Conservation (phyloP, 2,797 vertebrate genomes). For the Darevskia mixta region DNA sequence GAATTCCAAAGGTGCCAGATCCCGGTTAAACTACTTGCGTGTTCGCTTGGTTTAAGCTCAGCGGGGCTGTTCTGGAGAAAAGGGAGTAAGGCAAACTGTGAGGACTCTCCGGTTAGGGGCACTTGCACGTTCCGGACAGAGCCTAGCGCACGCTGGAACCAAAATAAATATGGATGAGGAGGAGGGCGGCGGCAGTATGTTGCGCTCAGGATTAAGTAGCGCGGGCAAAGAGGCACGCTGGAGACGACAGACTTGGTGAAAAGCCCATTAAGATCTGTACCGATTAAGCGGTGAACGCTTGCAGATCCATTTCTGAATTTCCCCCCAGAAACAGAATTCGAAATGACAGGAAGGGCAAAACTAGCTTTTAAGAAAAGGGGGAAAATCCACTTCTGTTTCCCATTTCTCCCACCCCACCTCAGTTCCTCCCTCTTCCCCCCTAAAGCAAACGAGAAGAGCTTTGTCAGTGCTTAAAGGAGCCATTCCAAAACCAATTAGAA, state of each 20-base stretch:
- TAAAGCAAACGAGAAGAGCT: background rate
- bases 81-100: background rate
- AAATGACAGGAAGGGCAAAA: background rate
- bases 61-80: background rate
- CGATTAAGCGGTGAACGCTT: no score
- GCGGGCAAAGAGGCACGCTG: no score
- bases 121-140: background rate
- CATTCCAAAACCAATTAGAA: background rate
- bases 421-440: background rate
- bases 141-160: background rate
- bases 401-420: no score
- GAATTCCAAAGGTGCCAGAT: background rate
- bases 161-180: background rate
- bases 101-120: no score
- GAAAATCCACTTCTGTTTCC: background rate
- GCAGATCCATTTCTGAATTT: background rate
- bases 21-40: no score
- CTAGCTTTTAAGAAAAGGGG: background rate
- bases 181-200: background rate
- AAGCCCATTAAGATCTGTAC: background rate
- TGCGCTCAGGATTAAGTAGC: background rate
- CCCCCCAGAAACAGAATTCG: no score
- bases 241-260: background rate
- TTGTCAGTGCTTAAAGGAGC: background rate
- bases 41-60: background rate